Base-by-base conservation (phyloP, 2,113 vertebrate genomes). In the Pimephales promelas region DNA sequence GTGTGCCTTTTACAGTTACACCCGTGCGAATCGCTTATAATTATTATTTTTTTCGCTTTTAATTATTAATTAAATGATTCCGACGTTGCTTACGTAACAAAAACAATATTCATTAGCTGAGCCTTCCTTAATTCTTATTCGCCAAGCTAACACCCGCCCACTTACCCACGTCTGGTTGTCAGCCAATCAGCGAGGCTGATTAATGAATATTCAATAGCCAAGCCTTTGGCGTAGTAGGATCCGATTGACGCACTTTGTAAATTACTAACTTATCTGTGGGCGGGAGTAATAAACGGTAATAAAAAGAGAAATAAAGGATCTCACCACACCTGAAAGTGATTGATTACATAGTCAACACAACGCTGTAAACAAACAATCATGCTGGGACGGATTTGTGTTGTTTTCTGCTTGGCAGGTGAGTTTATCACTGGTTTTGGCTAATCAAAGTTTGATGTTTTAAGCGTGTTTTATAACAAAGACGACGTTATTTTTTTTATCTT, bases 341-440 rank as follows among this genome's bases (percentile, higher is more conserved):
- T 66, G 13, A 47, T 52, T n/a, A 49, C 10, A 40, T 3, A 22
- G n/a, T 74, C 8, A 61, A 24, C 36, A 9, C 43, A 1, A 59
- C 10, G 20, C 31, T n/a, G 10, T 20, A 73, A 3, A 40, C 74
- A 36, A 72, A 43, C 4, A 47, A 59, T 56, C 20, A 85, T 85
- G 81, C 20, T 76, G n/a, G 10, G 36, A 13, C 18, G 52, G 8
- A 4, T 81, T 13, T 0, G 24, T 57, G 20, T 87, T 1, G 10
- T 81, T 0, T 22, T 87, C 2, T 45, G 81, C 34, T 72, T 85
- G 43, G 71, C 71, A 71, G 84, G 86, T 85, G 76, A 83, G 84
- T 2, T 73, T 18, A 22, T 7, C 54, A 43, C 47, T 20, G 4
- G n/a, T 16, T 49, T 62, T 45, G 9, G 8, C 10, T 4, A 24